phyloP scores from a whole-genome alignment of 2,888 invertebrate species.

The Mayetiola destructor region DNA sequence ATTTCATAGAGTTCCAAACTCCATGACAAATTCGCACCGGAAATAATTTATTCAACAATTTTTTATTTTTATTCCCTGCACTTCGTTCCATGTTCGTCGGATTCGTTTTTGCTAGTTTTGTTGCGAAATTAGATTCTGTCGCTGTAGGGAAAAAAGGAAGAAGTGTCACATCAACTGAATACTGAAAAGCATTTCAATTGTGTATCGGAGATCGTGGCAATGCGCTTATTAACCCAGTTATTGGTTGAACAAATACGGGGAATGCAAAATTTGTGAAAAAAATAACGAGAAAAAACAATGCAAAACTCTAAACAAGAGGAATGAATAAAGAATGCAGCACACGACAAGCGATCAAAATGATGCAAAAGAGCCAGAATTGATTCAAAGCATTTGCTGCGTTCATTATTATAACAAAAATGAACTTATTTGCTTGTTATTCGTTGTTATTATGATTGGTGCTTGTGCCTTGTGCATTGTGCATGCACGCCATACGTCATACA shows the following conservation, averaged over 20 bases:
- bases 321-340: background rate
- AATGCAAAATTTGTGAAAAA: background rate
- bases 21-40: constrained; percentile 1
- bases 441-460: background rate
- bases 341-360: background rate
- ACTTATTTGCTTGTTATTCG: background rate
- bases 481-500: background rate
- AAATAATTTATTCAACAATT: constrained; percentile 1
- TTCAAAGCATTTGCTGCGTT: no score
- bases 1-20: no score
- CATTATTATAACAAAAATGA: no score
- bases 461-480: background rate
- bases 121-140: no score
- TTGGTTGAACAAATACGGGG: background rate
- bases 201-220: background rate
- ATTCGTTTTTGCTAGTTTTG: no score
- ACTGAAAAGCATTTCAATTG: background rate
- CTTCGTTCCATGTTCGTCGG: no score
- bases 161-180: background rate
- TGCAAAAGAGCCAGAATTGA: no score
- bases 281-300: background rate
- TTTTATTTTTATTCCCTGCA: no score
- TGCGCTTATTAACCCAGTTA: constrained; percentile 5
- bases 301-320: background rate
- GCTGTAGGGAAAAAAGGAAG: no score